A percentile compares a stretch with the other conserved stretches of the same genome.
These are phyloP conservation scores for Camponotus vicinus DNA, from an alignment of 1,140 invertebrate genomes.

Conservation along the genomic window DNA sequence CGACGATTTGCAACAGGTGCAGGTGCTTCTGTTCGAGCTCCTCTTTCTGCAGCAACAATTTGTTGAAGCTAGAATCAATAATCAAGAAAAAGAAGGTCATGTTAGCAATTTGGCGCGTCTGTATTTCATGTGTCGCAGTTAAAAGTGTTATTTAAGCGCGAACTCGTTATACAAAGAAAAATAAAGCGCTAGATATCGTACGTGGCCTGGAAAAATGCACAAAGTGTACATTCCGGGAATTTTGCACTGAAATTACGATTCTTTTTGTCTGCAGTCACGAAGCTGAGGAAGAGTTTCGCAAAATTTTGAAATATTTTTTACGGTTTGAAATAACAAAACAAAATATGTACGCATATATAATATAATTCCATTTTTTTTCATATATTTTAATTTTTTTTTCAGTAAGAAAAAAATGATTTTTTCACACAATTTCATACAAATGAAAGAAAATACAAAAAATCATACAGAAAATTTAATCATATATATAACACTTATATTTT, in stretches of 20 bases:
- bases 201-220: conserved; percentile 14
- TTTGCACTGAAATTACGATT: conserved; percentile 9
- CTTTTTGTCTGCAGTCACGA: not conserved
- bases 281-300: not conserved
- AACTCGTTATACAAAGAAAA: not conserved
- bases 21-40: conserved; percentile 97
- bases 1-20: conserved; percentile 96
- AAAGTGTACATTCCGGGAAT: conserved; percentile 3
- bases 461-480: not conserved
- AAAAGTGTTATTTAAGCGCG: conserved; percentile 32
- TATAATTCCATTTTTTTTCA: not conserved
- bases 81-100: not conserved
- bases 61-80: conserved; percentile 93
- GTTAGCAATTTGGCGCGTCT: not conserved
- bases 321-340: not conserved
- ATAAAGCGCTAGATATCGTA: conserved; percentile 1
- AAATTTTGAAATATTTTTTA: conserved; percentile 14
- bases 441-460: not conserved
- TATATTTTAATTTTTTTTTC: not conserved
- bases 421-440: too few species aligned
- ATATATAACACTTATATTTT: too few species aligned
- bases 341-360: not conserved
- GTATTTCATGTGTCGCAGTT: not conserved
- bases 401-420: not conserved
- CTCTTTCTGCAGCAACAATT: conserved; percentile 95